Conservation (phyloP, 2,888 invertebrate species). For the Ditylenchus weischeri region DNA sequence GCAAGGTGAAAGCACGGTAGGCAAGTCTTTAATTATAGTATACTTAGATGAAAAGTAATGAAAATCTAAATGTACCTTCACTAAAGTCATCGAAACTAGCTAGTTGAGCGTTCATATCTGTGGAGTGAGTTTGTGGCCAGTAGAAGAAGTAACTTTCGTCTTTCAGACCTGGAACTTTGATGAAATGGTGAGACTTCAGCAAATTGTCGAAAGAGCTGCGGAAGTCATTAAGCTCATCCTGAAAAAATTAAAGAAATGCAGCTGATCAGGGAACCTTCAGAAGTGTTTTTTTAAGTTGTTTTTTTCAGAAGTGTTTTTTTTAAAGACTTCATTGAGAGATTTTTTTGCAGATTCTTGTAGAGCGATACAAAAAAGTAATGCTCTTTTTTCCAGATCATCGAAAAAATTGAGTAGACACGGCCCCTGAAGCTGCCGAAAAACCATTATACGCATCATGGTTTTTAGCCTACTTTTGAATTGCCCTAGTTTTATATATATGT, state of each 20-base stretch:
- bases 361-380: too few species aligned
- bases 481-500: too few species aligned
- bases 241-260: slow-evolving; percentile 1
- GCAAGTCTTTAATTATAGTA: not conserved
- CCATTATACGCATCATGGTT: too few species aligned
- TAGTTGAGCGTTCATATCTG: not conserved
- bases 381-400: too few species aligned
- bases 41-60: not conserved
- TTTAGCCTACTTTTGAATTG: too few species aligned
- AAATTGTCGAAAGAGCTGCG: slow-evolving; percentile 29
- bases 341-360: too few species aligned
- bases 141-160: slow-evolving; percentile 35
- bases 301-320: too few species aligned
- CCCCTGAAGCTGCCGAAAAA: too few species aligned
- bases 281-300: too few species aligned
- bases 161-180: slow-evolving; percentile 30
- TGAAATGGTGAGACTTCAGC: slow-evolving; percentile 28
- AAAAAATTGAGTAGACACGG: too few species aligned
- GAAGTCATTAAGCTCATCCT: slow-evolving; percentile 28
- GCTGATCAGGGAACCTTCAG: too few species aligned
- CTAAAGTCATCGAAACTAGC: slow-evolving; percentile 19
- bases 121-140: slow-evolving; percentile 28
- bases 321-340: too few species aligned
- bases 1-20: slow-evolving; percentile 1
- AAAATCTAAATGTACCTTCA: slow-evolving; percentile 10